These are phyloP conservation scores for Nemotelus pantherinus DNA, from an alignment of 2,888 invertebrate genomes.

Conservation along the genomic window DNA sequence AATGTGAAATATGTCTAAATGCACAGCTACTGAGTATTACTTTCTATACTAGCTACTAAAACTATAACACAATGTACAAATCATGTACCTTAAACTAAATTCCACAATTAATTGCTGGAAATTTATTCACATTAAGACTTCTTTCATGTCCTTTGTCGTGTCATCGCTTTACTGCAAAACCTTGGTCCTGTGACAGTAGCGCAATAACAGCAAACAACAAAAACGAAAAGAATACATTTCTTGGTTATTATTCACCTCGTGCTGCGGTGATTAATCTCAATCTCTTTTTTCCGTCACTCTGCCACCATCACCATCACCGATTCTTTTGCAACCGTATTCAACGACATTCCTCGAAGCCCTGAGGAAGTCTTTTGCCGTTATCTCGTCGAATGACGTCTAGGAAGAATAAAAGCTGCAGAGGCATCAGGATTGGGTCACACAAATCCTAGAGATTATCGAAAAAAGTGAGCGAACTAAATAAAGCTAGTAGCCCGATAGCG, in stretches of 20 bases:
- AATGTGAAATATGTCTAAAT: no score
- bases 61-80: no score
- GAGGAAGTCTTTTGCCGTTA: no score
- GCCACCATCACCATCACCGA: background rate
- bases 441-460: slow-evolving; percentile 28
- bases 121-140: slow-evolving; percentile 31
- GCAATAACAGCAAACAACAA: slow-evolving; percentile 30
- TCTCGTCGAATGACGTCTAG: no score
- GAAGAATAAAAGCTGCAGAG: background rate
- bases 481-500: slow-evolving; percentile 11
- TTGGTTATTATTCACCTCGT: slow-evolving; percentile 33
- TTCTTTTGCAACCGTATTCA: background rate
- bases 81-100: slow-evolving; percentile 6
- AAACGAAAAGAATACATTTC: slow-evolving; percentile 21
- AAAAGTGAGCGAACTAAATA: slow-evolving; percentile 20
- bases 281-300: slow-evolving; percentile 13
- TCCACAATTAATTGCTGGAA: slow-evolving; percentile 27
- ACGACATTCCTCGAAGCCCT: no score
- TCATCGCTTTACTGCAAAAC: slow-evolving; percentile 11
- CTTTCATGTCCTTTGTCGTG: slow-evolving; percentile 30
- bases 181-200: slow-evolving; percentile 14
- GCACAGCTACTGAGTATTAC: no score
- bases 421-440: slow-evolving; percentile 28
- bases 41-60: no score
- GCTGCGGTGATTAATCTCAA: slow-evolving; percentile 41